phyloP scores from a whole-genome alignment of 2,888 invertebrate species.

The Zhuqinia jingwanae region DNA sequence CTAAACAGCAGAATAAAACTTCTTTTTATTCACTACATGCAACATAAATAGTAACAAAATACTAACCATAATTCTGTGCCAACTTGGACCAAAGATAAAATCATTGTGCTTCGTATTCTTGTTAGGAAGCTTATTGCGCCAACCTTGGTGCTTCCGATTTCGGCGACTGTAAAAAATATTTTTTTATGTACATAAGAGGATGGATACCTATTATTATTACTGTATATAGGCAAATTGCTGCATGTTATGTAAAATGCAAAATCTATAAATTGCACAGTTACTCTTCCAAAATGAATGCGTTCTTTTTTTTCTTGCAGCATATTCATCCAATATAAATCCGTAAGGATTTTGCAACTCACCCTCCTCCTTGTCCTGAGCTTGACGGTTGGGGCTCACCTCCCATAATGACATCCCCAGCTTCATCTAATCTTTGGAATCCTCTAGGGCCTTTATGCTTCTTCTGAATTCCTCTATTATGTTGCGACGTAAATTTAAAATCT shows the following conservation, averaged over 20 bases:
- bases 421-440: conserved; percentile 69
- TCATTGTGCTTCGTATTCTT: conserved; percentile 50
- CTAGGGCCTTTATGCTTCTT: conserved; percentile 62
- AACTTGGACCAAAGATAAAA: conserved; percentile 74
- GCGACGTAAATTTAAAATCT: conserved; percentile 66
- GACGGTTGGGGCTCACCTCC: conserved; percentile 52
- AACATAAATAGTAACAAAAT: background rate
- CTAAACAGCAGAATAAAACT: too few relatives aligned
- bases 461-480: conserved; percentile 70
- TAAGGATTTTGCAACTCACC: conserved; percentile 18
- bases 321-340: background rate
- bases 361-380: conserved; percentile 47
- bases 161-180: conserved; percentile 32
- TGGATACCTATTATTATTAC: too few relatives aligned
- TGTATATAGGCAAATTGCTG: too few relatives aligned
- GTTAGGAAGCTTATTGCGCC: conserved; percentile 43
- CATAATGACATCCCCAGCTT: conserved; percentile 74
- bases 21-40: background rate
- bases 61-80: conserved; percentile 76
- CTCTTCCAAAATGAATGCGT: too few relatives aligned
- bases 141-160: conserved; percentile 50
- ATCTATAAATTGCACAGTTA: too few relatives aligned
- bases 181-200: too few relatives aligned
- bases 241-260: too few relatives aligned
- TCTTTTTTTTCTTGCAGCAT: too few relatives aligned